Evolutionary conservation across 2,113 vertebrate genomes (phyloP).

Genomic region (Brachionichthys hirsutus): DNA sequence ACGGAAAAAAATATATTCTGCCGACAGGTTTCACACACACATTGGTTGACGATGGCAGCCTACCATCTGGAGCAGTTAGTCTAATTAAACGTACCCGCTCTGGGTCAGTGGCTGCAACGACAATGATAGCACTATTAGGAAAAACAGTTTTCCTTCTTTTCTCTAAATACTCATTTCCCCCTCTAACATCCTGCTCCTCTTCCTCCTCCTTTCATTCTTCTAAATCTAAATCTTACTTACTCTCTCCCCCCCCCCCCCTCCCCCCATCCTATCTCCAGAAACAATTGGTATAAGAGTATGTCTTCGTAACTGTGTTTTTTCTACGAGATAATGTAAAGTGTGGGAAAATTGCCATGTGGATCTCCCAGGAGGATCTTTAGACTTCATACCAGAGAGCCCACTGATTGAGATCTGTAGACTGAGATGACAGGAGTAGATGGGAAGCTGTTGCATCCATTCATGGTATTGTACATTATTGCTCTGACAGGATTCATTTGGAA

Average conservation of each 20-base stretch:
- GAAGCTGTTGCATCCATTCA: neutral
- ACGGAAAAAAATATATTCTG: slow-evolving; percentile 9
- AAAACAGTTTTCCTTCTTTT: neutral
- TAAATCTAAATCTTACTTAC: too few relatives aligned
- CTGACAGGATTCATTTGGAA: neutral
- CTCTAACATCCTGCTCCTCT: too few relatives aligned
- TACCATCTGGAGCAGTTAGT: slow-evolving; percentile 29
- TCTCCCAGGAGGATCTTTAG: neutral
- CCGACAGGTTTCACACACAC: slow-evolving; percentile 14
- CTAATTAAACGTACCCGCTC: slow-evolving; percentile 48
- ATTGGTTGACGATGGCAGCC: slow-evolving; percentile 23
- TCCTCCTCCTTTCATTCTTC: too few relatives aligned
- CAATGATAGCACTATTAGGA: slow-evolving; percentile 45
- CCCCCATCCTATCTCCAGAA: too few relatives aligned
- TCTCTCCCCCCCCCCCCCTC: too few relatives aligned
- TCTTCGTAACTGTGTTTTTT: neutral
- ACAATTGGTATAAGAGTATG: too few relatives aligned
- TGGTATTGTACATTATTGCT: slow-evolving; percentile 4
- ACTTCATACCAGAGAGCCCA: slow-evolving; percentile 5
- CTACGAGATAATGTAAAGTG: neutral
- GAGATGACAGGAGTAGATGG: neutral
- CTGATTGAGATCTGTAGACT: slow-evolving; percentile 8
- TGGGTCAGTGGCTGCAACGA: slow-evolving; percentile 47
- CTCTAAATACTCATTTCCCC: neutral
- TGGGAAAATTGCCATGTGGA: slow-evolving; percentile 1